Conservation (phyloP, 2,113 vertebrate species). For the Neopipo cinnamomea region DNA sequence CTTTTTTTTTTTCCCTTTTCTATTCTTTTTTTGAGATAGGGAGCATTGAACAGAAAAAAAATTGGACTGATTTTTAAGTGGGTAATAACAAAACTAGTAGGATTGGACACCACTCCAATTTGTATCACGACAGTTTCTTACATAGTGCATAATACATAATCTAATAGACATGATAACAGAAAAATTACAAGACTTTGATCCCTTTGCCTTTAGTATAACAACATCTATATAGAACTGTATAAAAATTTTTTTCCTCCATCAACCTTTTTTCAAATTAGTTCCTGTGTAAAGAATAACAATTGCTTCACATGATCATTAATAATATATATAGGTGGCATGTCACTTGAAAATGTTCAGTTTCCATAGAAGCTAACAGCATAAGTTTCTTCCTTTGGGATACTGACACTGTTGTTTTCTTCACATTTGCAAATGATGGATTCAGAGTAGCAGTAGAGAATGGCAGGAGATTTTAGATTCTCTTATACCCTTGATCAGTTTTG, state of each 20-base stretch:
- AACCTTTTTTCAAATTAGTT: neutral
- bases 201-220: neutral
- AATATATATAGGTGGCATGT: neutral
- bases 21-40: neutral
- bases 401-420: neutral
- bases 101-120: neutral
- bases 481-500: neutral
- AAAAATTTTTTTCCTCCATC: neutral
- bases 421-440: neutral
- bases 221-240: neutral
- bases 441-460: neutral
- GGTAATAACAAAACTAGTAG: neutral
- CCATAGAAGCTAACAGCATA: neutral
- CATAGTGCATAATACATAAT: neutral
- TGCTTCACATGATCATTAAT: neutral
- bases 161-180: neutral
- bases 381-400: neutral
- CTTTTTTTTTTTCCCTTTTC: too few species aligned
- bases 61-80: neutral
- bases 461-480: neutral
- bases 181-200: neutral
- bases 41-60: neutral
- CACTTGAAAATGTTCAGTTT: neutral
- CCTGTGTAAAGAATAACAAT: neutral
- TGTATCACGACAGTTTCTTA: neutral